Percentiles rank a stretch among this genome's conserved stretches.
phyloP scores from a whole-genome alignment of 2,888 invertebrate species.

The Meteorus colon region DNA sequence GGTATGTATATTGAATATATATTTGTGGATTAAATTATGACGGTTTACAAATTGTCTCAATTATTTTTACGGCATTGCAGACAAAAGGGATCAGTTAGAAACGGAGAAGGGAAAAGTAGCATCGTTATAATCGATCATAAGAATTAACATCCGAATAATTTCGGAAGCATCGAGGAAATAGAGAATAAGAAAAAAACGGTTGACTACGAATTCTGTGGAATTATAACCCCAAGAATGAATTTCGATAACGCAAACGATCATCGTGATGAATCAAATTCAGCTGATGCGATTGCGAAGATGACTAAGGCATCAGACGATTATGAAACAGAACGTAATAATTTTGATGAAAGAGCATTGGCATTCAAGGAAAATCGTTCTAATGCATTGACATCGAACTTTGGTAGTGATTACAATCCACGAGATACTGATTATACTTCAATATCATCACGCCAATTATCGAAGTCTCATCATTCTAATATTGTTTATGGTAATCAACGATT shows the following conservation, averaged over 20 bases:
- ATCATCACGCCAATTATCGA: not conserved
- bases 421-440: not conserved
- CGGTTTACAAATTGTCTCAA: too few species aligned
- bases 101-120: constrained; percentile 59
- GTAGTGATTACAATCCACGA: not conserved
- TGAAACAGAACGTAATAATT: not conserved
- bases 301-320: not conserved
- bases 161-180: constrained; percentile 56
- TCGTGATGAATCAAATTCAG: constrained; percentile 14
- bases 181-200: constrained; percentile 51
- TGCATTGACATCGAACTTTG: not conserved
- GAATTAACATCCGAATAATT: constrained; percentile 44
- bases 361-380: constrained; percentile 22
- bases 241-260: constrained; percentile 41
- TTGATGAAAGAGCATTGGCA: constrained; percentile 16
- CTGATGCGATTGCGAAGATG: not conserved
- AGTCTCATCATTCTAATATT: constrained; percentile 47
- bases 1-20: too few species aligned
- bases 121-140: constrained; percentile 56
- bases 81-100: constrained; percentile 56
- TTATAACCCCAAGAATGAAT: constrained; percentile 27
- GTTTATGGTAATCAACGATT: constrained; percentile 40
- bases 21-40: too few species aligned
- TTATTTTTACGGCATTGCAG: too few species aligned
- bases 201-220: constrained; percentile 58